Evolutionary conservation across 1,140 invertebrate species (phyloP).

Genomic region (Leptinotarsa undecemlineata): DNA sequence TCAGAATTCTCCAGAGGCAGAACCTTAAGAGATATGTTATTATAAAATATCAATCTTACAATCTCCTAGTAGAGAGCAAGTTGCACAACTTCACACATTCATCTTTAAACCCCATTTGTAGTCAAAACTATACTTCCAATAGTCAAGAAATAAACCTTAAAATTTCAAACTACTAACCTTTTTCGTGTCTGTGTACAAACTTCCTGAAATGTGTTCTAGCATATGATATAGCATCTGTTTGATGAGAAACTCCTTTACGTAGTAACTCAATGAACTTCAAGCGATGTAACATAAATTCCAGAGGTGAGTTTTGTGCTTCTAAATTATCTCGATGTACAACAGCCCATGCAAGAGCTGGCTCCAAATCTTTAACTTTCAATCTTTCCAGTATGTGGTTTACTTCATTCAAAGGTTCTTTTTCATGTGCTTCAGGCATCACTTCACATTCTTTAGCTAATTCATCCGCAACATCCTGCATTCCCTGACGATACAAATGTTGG

Average conservation of each 20-base stretch:
- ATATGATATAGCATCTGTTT: slow-evolving; percentile 82
- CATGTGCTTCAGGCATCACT: slow-evolving; percentile 68
- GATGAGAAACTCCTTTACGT: slow-evolving; percentile 66
- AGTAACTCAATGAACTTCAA: slow-evolving; percentile 61
- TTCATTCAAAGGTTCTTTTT: slow-evolving; percentile 83
- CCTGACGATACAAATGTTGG: slow-evolving; percentile 94
- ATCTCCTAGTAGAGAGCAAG: too few species aligned
- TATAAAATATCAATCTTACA: too few species aligned
- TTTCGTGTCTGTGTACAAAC: slow-evolving; percentile 80
- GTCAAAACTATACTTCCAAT: too few species aligned
- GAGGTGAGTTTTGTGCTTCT: slow-evolving; percentile 69
- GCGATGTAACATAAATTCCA: slow-evolving; percentile 86
- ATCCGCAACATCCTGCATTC: slow-evolving; percentile 87
- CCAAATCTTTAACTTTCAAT: slow-evolving; percentile 75
- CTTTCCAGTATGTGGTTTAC: slow-evolving; percentile 83
- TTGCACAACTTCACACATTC: too few species aligned
- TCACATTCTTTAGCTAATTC: slow-evolving; percentile 79
- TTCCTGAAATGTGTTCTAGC: slow-evolving; percentile 82
- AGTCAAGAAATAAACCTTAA: too few species aligned
- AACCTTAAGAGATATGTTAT: too few species aligned
- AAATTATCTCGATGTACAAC: slow-evolving; percentile 66
- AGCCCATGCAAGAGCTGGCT: slow-evolving; percentile 81
- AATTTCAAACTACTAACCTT: slow-evolving; percentile 61
- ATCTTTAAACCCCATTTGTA: too few species aligned
- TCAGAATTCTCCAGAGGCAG: too few species aligned